phyloP scores from a whole-genome alignment of 2,888 invertebrate genomes.

The Andrena flavipes region DNA sequence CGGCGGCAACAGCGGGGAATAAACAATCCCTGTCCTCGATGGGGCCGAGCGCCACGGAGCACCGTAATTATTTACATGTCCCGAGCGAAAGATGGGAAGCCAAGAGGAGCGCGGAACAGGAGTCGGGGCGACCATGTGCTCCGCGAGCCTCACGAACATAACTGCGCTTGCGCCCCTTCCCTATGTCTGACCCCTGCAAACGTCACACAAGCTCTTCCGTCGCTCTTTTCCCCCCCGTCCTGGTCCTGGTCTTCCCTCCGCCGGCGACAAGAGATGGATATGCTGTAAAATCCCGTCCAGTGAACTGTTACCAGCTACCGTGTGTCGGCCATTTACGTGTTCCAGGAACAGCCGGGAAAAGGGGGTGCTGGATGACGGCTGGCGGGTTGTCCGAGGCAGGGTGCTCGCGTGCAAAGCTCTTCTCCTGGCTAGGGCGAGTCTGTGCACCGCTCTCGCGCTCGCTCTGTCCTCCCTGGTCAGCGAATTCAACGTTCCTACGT shows the following conservation, averaged over 20 bases:
- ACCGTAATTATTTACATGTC: conserved; percentile 40
- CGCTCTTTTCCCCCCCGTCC: conserved; percentile 54
- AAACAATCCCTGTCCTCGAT: conserved; percentile 3
- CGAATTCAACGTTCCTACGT: too few relatives aligned
- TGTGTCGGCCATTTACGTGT: conserved; percentile 46
- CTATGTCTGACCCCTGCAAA: conserved; percentile 78
- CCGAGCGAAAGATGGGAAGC: conserved; percentile 26
- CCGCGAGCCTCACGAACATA: conserved; percentile 78
- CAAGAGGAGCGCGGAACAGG: conserved; percentile 67
- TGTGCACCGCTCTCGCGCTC: background rate
- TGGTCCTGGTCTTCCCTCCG: conserved; percentile 56
- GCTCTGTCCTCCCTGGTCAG: background rate
- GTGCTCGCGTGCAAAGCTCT: conserved; percentile 8
- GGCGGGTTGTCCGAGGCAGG: conserved; percentile 12
- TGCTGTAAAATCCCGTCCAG: conserved; percentile 75
- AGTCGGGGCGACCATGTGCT: conserved; percentile 81
- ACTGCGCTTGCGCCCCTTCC: conserved; percentile 82
- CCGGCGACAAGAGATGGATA: conserved; percentile 73
- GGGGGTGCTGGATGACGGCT: conserved; percentile 18
- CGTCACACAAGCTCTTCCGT: conserved; percentile 55
- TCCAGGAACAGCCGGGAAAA: conserved; percentile 25
- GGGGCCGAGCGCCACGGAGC: background rate
- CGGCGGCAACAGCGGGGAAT: background rate
- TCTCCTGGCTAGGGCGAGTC: conserved; percentile 13
- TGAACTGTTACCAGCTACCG: conserved; percentile 76